Evolutionary conservation across 2,888 invertebrate genomes (phyloP).

Genomic region (Sclerodermus sp.): DNA sequence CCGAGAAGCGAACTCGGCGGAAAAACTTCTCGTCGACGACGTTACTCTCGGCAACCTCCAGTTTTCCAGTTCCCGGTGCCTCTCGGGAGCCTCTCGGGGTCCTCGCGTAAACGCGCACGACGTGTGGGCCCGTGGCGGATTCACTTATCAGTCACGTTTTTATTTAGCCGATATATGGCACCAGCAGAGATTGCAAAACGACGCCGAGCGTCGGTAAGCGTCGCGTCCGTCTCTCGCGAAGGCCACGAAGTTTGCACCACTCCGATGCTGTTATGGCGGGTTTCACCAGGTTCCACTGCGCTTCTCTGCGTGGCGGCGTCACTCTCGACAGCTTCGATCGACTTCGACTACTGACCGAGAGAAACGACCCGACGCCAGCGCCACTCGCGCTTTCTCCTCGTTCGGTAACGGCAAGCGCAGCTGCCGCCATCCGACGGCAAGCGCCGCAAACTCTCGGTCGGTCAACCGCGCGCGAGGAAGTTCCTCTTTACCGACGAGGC

Average conservation of each 20-base stretch:
- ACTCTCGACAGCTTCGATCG: conserved; percentile 23
- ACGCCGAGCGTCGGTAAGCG: conserved; percentile 57
- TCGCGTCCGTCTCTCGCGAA: conserved; percentile 42
- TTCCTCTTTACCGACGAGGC: too few species aligned
- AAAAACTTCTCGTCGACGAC: too few species aligned
- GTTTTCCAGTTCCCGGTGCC: too few species aligned
- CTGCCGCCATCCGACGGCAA: too few species aligned
- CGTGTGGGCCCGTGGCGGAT: neutral
- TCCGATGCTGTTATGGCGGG: conserved; percentile 46
- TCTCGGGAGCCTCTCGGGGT: too few species aligned
- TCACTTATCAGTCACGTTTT: conserved; percentile 14
- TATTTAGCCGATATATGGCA: conserved; percentile 17
- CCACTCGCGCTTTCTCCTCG: conserved; percentile 16
- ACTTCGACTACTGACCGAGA: too few species aligned
- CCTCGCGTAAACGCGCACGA: neutral
- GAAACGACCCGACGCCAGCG: conserved; percentile 41
- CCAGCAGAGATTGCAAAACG: conserved; percentile 19
- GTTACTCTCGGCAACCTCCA: too few species aligned
- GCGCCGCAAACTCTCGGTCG: too few species aligned
- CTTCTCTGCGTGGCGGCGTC: conserved; percentile 34
- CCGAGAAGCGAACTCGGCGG: too few species aligned
- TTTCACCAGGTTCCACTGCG: conserved; percentile 1
- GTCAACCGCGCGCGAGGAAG: too few species aligned
- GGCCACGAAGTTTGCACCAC: conserved; percentile 42
- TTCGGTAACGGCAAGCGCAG: too few species aligned